Evolutionary conservation across 1,140 invertebrate species (phyloP).

Genomic region (Zaprionus lachaisei): DNA sequence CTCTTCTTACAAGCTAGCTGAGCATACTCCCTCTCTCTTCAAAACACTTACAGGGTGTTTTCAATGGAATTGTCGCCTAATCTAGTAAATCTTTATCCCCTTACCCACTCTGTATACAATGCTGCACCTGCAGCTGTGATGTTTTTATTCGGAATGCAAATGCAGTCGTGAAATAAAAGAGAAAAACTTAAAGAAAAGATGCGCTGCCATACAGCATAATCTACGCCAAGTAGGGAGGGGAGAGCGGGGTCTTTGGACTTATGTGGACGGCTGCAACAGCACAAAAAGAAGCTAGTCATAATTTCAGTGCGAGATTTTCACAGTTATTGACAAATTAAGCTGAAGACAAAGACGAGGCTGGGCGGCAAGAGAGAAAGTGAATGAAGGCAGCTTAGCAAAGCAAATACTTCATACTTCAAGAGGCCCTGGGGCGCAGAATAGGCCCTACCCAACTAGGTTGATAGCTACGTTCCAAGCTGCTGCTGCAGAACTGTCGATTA

Average conservation of each 20-base stretch:
- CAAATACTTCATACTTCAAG: neutral
- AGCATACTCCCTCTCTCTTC: too few relatives aligned
- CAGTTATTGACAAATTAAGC: constrained; percentile 51
- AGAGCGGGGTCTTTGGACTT: neutral
- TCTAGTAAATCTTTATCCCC: constrained; percentile 12
- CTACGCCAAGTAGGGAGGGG: neutral
- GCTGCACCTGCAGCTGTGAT: constrained; percentile 41
- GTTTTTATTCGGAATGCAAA: constrained; percentile 29
- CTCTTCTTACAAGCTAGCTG: neutral
- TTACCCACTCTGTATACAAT: neutral
- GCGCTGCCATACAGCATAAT: constrained; percentile 17
- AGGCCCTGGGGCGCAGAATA: neutral
- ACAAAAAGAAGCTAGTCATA: constrained; percentile 39
- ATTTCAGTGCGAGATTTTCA: constrained; percentile 51
- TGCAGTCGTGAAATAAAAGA: constrained; percentile 11
- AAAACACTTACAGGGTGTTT: neutral
- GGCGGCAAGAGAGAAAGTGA: constrained; percentile 56
- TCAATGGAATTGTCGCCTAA: constrained; percentile 9
- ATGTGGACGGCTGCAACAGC: constrained; percentile 42
- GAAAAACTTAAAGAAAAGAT: constrained; percentile 11
- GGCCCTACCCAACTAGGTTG: neutral
- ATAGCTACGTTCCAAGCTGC: constrained; percentile 20
- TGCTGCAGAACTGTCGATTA: constrained; percentile 51
- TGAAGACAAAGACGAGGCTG: neutral
- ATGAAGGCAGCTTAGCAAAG: constrained; percentile 11